A percentile compares a stretch with the other conserved stretches of the same genome.
These are phyloP conservation scores for Anolis carolinensis DNA, from an alignment of 2,113 vertebrate genomes.

Conservation along the genomic window DNA sequence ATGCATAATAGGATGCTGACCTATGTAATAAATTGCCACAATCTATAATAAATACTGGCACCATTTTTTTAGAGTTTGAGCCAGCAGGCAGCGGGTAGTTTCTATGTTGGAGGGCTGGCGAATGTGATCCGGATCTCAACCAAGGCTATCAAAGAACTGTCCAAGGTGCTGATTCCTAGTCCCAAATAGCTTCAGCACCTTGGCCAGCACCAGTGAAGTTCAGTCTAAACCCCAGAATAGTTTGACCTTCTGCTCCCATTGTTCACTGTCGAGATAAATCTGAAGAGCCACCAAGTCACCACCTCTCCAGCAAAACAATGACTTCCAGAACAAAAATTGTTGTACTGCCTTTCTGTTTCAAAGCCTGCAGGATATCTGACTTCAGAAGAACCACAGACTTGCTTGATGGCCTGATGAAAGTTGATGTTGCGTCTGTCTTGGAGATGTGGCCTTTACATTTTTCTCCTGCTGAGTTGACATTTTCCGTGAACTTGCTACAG, in stretches of 20 bases:
- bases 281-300: neutral
- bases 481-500: neutral
- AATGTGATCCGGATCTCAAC: neutral
- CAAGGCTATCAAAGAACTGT: neutral
- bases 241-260: too few species aligned
- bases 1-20: neutral
- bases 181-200: too few species aligned
- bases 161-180: neutral
- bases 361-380: neutral
- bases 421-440: neutral
- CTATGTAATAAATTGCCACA: neutral
- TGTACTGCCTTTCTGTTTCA: neutral
- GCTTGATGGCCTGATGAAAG: neutral
- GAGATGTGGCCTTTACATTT: neutral
- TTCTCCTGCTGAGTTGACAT: neutral
- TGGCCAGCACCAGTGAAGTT: too few species aligned
- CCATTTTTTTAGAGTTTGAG: too few species aligned
- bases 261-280: neutral
- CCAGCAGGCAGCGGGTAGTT: neutral
- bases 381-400: neutral
- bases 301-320: too few species aligned
- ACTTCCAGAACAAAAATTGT: neutral
- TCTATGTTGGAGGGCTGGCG: neutral
- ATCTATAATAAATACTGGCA: neutral
- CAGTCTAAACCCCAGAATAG: too few species aligned